A percentile compares a stretch with the other conserved stretches of the same genome.
Evolutionary conservation across 2,888 invertebrate genomes (phyloP).

Genomic region (Oscheius sp.): DNA sequence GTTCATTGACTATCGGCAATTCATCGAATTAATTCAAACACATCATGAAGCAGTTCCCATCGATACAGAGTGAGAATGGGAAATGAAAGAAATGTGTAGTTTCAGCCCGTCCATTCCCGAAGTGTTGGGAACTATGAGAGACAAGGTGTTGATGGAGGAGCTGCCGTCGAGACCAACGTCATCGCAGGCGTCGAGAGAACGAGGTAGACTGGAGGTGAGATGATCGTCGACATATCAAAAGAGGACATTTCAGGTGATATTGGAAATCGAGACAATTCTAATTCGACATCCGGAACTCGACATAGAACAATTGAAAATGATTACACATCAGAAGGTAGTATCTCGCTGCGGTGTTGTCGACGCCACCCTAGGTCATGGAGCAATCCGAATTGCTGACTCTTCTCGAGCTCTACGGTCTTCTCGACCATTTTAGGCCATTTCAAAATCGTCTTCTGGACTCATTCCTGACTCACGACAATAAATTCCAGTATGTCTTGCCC

Average conservation of each 20-base stretch:
- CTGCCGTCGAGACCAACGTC: slow-evolving; percentile 42
- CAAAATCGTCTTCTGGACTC: slow-evolving; percentile 45
- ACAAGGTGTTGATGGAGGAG: slow-evolving; percentile 40
- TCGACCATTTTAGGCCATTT: slow-evolving; percentile 41
- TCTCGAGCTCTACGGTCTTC: slow-evolving; percentile 45
- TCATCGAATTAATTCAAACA: slow-evolving; percentile 20
- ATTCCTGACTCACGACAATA: slow-evolving; percentile 43
- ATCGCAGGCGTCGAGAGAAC: slow-evolving; percentile 42
- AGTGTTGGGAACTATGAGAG: slow-evolving; percentile 42
- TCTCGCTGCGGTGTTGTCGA: neutral
- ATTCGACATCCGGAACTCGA: slow-evolving; percentile 42
- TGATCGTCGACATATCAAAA: neutral
- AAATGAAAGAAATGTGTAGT: no score
- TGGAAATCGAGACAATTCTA: slow-evolving; percentile 42
- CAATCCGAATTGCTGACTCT: slow-evolving; percentile 41
- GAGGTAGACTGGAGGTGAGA: slow-evolving; percentile 38
- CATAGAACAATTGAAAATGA: slow-evolving; percentile 43
- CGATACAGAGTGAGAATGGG: slow-evolving; percentile 26
- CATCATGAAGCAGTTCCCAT: slow-evolving; percentile 8
- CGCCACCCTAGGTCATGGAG: slow-evolving; percentile 23
- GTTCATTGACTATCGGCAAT: slow-evolving; percentile 29
- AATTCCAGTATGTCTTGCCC: slow-evolving; percentile 44
- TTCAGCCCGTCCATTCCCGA: slow-evolving; percentile 39
- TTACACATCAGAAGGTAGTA: slow-evolving; percentile 43
- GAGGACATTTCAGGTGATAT: slow-evolving; percentile 22